A percentile compares a stretch with the other conserved stretches of the same genome.
phyloP scores from a whole-genome alignment of 1,140 invertebrate species.

The Camponotus vicinus region DNA sequence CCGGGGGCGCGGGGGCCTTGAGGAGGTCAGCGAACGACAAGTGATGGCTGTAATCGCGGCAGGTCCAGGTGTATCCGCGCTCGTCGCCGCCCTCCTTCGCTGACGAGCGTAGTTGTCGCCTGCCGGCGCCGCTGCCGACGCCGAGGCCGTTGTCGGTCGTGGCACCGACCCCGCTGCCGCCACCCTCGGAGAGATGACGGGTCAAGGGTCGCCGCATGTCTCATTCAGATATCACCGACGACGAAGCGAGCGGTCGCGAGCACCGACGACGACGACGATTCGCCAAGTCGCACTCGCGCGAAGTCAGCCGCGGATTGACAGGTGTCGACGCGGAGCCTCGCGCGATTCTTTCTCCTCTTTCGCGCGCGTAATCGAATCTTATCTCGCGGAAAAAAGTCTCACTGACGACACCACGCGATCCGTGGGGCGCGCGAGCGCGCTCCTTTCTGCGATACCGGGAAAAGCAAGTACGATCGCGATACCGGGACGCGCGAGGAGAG shows the following conservation, averaged over 20 bases:
- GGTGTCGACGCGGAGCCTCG: no score
- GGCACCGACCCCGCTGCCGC: conserved; percentile 69
- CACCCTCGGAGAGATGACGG: conserved; percentile 83
- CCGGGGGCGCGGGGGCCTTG: conserved; percentile 78
- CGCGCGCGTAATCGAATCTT: not conserved
- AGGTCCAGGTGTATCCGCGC: conserved; percentile 78
- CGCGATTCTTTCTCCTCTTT: no score
- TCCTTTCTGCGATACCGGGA: not conserved
- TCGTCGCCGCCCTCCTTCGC: conserved; percentile 72
- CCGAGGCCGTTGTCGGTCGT: conserved; percentile 17
- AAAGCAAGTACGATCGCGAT: conserved; percentile 57
- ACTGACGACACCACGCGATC: not conserved
- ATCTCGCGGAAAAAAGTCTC: not conserved
- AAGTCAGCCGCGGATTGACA: no score
- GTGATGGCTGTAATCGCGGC: conserved; percentile 81
- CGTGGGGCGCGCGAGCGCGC: not conserved
- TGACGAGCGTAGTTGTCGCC: conserved; percentile 75
- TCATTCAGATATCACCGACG: conserved; percentile 39
- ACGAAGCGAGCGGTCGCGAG: no score
- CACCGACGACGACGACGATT: no score
- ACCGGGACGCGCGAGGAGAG: conserved; percentile 46
- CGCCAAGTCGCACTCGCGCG: no score
- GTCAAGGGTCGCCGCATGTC: conserved; percentile 83
- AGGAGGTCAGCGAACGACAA: conserved; percentile 83
- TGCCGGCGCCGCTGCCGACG: conserved; percentile 44